Evolutionary conservation across 2,888 invertebrate genomes (phyloP), one percentile per base, ranked within the genome.

Genomic region (Calliphora vomitoria): DNA sequence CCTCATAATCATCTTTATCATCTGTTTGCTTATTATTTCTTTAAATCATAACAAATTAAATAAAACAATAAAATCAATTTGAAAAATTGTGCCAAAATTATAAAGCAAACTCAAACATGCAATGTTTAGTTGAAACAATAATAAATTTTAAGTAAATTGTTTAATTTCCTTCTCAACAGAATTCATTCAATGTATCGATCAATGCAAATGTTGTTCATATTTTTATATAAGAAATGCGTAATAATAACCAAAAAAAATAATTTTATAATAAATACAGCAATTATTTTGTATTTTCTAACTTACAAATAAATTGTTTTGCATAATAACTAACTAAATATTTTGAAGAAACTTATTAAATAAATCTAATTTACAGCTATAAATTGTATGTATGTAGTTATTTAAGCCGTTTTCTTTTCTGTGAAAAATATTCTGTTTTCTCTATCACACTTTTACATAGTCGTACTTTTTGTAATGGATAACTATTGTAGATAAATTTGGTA

Each of bases 1-100:
- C 83, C 83, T 83, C 83, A 78, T 83, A 6, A 69, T 76, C 41
- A 25, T 35, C 64, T 47, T 72, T 10, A 25, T 35, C 31, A 44
- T 47, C 13, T 53, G 53, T 18, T 53, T 53, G 15, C n/a, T 53
- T 10, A 35, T 53, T 53, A n/a, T 69, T 53, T 62, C 35, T 35
- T 62, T 58, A 4, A 25, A 44, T 55, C 6, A 50, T n/a, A 41
- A 41, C 38, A 62, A 35, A 35, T 38, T 35, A 38, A 11, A 41
- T 10, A 41, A 38, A 10, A 64, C 1, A 41, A 41, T 41, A 31
- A 55, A 44, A 25, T 47, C n/a, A 25, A 41, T 53, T 58, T 50
- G 18, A 13, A 38, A 62, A 79, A 74, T 50, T 79, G 74, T 74
- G 66, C 72, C 71, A 72, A 79, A 78, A 44, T 47, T 25, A 13